Conservation (phyloP, 2,888 invertebrate genomes). For the Caradrina kadenii region DNA sequence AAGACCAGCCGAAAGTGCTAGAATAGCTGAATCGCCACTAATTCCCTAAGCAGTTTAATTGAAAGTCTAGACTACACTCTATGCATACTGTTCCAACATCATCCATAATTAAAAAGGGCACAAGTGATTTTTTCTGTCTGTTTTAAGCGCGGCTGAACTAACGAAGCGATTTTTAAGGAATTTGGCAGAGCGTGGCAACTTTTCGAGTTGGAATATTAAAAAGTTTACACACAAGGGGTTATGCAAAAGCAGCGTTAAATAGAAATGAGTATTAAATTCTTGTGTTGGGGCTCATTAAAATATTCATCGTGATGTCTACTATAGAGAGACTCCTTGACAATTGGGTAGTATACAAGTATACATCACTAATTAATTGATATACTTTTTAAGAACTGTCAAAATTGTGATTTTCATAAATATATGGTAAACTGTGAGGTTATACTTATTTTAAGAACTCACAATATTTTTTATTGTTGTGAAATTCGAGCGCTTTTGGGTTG, state of each 20-base stretch:
- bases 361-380: too few species aligned
- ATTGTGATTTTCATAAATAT: too few species aligned
- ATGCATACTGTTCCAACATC: background rate
- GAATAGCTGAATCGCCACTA: background rate
- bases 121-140: background rate
- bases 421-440: too few species aligned
- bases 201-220: conserved; percentile 17
- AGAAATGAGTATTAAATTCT: background rate
- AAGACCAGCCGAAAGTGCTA: too few species aligned
- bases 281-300: too few species aligned
- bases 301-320: too few species aligned
- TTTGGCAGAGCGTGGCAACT: conserved; percentile 1
- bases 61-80: conserved; percentile 16
- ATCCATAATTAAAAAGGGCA: background rate
- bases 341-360: too few species aligned
- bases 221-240: conserved; percentile 1
- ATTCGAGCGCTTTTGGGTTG: too few species aligned
- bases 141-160: background rate
- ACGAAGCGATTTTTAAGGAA: background rate
- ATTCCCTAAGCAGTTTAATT: conserved; percentile 1
- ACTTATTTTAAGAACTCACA: too few species aligned
- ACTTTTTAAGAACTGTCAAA: too few species aligned
- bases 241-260: background rate
- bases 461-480: too few species aligned
- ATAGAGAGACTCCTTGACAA: too few species aligned